Conservation (phyloP, 30 jellyfish, hydroid and myxozoan genomes). For the Cassiopea andromeda region DNA sequence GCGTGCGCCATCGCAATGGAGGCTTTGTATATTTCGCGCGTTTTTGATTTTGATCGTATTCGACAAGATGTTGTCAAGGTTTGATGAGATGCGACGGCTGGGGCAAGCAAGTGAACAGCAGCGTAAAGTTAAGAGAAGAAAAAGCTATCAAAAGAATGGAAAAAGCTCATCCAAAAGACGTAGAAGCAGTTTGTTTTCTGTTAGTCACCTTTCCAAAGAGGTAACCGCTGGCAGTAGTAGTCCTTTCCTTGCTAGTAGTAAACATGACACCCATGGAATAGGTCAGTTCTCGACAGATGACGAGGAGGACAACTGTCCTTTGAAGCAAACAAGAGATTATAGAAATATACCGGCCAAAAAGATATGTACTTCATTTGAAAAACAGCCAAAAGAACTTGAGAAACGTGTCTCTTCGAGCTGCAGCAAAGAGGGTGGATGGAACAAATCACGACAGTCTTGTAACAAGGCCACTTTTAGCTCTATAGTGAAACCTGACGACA, state of each 20-base stretch:
- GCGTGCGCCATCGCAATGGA: neutral
- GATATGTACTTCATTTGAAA: neutral
- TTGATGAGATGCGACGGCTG: constrained; percentile 2
- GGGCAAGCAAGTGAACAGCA: neutral
- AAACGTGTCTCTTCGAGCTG: neutral
- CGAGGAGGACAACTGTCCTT: constrained; percentile 3
- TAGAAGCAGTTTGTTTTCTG: constrained; percentile 1
- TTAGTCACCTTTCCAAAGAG: neutral
- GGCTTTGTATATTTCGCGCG: neutral
- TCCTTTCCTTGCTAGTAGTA: neutral
- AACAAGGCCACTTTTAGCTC: neutral
- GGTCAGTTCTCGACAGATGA: constrained; percentile 38
- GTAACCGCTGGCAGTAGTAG: neutral
- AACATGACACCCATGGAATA: constrained; percentile 5
- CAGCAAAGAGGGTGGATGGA: neutral
- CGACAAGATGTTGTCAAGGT: neutral
- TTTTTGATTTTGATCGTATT: neutral
- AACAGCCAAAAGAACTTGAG: neutral
- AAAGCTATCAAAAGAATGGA: neutral
- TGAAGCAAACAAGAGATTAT: neutral
- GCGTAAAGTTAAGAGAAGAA: neutral
- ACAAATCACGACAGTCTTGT: neutral
- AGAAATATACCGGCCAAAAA: neutral
- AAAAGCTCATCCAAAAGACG: neutral
- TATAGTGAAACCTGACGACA: neutral